A percentile compares a stretch with the other conserved stretches of the same genome.
Conservation (phyloP, 92 coral and sea anemone genomes). For the Parazoanthus atlanticus region DNA sequence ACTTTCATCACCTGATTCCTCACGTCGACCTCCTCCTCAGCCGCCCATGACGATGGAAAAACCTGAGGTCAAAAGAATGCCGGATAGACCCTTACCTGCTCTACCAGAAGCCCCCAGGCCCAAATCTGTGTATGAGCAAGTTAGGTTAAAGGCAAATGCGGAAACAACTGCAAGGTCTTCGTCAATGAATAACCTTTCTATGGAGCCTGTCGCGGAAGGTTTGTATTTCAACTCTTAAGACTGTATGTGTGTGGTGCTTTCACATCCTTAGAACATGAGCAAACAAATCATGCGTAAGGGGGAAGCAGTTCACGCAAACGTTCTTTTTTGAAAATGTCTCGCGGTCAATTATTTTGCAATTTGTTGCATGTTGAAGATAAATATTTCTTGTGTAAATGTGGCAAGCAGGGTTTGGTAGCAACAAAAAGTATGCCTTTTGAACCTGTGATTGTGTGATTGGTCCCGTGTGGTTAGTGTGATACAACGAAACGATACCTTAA, state of each 20-base stretch:
- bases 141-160: constrained; percentile 4
- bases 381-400: too few species aligned
- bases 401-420: too few species aligned
- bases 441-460: too few species aligned
- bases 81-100: constrained; percentile 22
- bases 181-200: constrained; percentile 1
- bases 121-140: constrained; percentile 27
- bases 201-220: constrained; percentile 3
- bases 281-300: too few species aligned
- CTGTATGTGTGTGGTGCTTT: not conserved
- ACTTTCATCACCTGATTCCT: constrained; percentile 16
- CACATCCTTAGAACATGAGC: not conserved
- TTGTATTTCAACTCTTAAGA: not conserved
- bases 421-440: too few species aligned
- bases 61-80: not conserved
- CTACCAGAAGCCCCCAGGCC: constrained; percentile 42
- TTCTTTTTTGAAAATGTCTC: too few species aligned
- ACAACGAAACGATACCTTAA: too few species aligned
- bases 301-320: too few species aligned
- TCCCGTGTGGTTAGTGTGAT: too few species aligned
- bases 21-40: constrained; percentile 34
- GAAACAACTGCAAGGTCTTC: constrained; percentile 23
- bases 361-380: too few species aligned
- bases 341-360: too few species aligned
- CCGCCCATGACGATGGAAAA: not conserved